Percentiles rank a stretch among this genome's conserved stretches.
Conservation (phyloP, 2,888 invertebrate genomes). For the Lomographa bimaculata region DNA sequence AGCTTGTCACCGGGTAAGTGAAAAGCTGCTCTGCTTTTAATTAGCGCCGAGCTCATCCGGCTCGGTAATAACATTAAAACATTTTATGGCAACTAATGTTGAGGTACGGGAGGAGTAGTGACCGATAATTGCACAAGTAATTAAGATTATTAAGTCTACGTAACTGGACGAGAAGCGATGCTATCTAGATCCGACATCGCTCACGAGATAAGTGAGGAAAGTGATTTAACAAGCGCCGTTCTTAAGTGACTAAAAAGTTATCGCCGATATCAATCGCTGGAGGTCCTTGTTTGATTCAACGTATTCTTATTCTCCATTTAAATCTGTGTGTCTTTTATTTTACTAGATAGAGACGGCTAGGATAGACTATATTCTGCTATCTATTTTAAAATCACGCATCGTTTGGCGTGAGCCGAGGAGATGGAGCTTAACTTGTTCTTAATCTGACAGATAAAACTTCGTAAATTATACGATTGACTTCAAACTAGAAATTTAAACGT, state of each 20-base stretch:
- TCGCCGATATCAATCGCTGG: constrained; percentile 28
- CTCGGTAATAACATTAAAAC: constrained; percentile 20
- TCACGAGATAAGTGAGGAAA: constrained; percentile 45
- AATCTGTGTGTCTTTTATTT: constrained; percentile 15
- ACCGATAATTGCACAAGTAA: constrained; percentile 53
- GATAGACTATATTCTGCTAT: constrained; percentile 13
- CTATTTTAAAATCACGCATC: constrained; percentile 19
- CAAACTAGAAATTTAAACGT: neutral
- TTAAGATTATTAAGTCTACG: constrained; percentile 54
- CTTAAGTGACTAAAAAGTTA: constrained; percentile 40
- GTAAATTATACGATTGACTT: constrained; percentile 5
- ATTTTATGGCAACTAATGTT: constrained; percentile 24
- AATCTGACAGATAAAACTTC: constrained; percentile 12
- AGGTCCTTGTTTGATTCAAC: constrained; percentile 14
- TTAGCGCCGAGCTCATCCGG: constrained; percentile 16
- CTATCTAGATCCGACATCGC: constrained; percentile 58
- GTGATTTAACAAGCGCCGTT: constrained; percentile 41
- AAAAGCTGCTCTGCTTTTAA: constrained; percentile 21
- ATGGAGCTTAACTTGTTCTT: constrained; percentile 14
- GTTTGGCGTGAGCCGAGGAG: constrained; percentile 16
- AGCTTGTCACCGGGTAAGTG: constrained; percentile 92
- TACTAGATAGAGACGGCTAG: constrained; percentile 11
- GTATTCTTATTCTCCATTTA: constrained; percentile 12
- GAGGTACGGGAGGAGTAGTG: constrained; percentile 37
- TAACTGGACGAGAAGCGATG: constrained; percentile 46